Evolutionary conservation across 2,113 vertebrate species (phyloP).

Genomic region (Nesoenas mayeri): DNA sequence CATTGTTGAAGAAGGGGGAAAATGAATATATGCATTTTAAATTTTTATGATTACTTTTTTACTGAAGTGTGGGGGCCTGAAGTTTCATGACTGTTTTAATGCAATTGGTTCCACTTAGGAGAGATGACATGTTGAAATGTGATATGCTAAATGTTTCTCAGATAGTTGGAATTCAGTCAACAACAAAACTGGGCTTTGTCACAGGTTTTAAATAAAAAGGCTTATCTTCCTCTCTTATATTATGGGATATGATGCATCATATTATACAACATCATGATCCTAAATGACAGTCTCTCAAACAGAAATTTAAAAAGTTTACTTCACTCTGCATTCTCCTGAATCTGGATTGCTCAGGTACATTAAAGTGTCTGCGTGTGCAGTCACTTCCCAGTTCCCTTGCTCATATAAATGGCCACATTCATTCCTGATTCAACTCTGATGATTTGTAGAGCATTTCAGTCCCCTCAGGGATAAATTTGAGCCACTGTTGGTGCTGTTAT

Average conservation of each 20-base stretch:
- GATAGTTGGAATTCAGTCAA: constrained; percentile 72
- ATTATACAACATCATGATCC: constrained; percentile 28
- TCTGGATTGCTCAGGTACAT: constrained; percentile 1
- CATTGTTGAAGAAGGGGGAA: constrained; percentile 48
- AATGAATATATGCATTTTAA: constrained; percentile 72
- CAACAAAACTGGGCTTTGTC: constrained; percentile 54
- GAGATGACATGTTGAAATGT: constrained; percentile 65
- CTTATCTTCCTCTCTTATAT: constrained; percentile 27
- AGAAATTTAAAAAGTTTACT: constrained; percentile 53
- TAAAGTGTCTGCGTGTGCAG: neutral
- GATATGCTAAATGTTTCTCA: constrained; percentile 45
- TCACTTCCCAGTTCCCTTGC: neutral
- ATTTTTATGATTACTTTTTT: constrained; percentile 71
- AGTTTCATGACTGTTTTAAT: constrained; percentile 65
- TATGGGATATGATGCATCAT: neutral
- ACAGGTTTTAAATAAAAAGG: constrained; percentile 43
- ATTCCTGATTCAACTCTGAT: neutral
- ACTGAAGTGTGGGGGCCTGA: constrained; percentile 49
- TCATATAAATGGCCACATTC: neutral
- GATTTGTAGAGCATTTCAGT: neutral
- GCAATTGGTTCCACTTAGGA: constrained; percentile 71
- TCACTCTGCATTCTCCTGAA: neutral
- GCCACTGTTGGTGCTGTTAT: neutral
- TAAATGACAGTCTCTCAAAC: constrained; percentile 15
- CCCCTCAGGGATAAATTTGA: neutral